Evolutionary conservation across 2,113 vertebrate genomes (phyloP), one percentile per base, ranked within the genome.

Genomic region (Pao palembangensis): DNA sequence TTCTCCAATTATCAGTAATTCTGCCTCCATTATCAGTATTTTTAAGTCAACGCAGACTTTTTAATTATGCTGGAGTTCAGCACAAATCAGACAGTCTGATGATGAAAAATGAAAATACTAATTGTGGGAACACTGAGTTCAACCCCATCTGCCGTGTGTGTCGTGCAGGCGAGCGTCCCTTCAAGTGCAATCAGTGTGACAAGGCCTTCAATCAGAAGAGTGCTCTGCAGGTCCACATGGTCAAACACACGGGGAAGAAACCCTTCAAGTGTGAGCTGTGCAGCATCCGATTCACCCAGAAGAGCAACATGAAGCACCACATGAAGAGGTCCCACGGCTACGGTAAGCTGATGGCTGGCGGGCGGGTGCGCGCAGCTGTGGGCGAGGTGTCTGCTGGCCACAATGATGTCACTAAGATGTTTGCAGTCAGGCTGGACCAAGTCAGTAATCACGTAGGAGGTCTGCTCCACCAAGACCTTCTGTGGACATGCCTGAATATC

Each of bases 201-300:
- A 98, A 98, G 68, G 96, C 97, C 42, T 98, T 99, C 86, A 99
- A 98, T 85, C 97, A 99, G 94, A 99, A 98, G 93, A 99, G 95
- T 0, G 94, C 95, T 1, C 90, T 98, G 74, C 96, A 98, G 81
- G 95, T 98, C 56, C 97, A 99, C 77, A 94, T 94, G 90, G 96
- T 98, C 85, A 98, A 98, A 77, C 97, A 98, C 88, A 98, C 96
- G 0, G 97, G 97, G 2, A 96, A 98, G 89, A 93, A 95, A 85
- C 97, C 97, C 21, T 97, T 97, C 64, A 93, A 93, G 74, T 99
- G 96, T 25, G 93, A 93, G 76, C 92, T 95, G 74, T 99, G 96
- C 67, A 90, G 88, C 71, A 95, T 99, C 91, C 90, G 93, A 52
- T 98, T 98, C 89, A 97, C 96, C 0, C 97, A 98, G 92, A 99